These are phyloP conservation scores for Orthosia gracilis DNA, from an alignment of 2,888 invertebrate genomes.

Conservation along the genomic window DNA sequence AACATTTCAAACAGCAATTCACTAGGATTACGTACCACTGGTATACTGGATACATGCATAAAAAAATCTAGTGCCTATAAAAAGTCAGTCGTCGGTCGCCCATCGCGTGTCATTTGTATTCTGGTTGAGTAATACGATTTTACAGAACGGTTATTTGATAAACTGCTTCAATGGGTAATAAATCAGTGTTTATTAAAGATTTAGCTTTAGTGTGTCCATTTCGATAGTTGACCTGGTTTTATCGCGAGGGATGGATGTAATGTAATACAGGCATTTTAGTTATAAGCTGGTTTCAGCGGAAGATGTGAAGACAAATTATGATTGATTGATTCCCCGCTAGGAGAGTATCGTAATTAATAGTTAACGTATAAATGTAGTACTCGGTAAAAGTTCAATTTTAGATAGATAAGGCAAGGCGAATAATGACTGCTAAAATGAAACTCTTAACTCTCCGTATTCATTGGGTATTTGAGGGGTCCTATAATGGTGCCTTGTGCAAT, in stretches of 20 bases:
- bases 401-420: no score
- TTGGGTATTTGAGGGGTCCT: neutral
- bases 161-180: slow-evolving; percentile 41
- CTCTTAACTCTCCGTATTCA: no score
- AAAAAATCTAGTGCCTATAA: slow-evolving; percentile 55
- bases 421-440: no score
- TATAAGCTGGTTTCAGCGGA: slow-evolving; percentile 22
- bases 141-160: slow-evolving; percentile 64
- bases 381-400: no score
- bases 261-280: neutral
- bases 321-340: neutral
- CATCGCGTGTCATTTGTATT: slow-evolving; percentile 84
- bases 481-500: neutral
- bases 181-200: slow-evolving; percentile 42
- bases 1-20: slow-evolving; percentile 59
- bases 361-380: no score
- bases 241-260: neutral
- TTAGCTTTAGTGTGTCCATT: slow-evolving; percentile 22
- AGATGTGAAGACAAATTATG: slow-evolving; percentile 2
- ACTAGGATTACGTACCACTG: slow-evolving; percentile 54
- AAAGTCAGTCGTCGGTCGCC: slow-evolving; percentile 48
- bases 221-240: slow-evolving; percentile 16
- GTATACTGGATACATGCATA: slow-evolving; percentile 45
- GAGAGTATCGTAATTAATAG: neutral
- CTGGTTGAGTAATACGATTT: slow-evolving; percentile 72